Conservation (phyloP, 2,888 invertebrate genomes). For the Muscina levida region DNA sequence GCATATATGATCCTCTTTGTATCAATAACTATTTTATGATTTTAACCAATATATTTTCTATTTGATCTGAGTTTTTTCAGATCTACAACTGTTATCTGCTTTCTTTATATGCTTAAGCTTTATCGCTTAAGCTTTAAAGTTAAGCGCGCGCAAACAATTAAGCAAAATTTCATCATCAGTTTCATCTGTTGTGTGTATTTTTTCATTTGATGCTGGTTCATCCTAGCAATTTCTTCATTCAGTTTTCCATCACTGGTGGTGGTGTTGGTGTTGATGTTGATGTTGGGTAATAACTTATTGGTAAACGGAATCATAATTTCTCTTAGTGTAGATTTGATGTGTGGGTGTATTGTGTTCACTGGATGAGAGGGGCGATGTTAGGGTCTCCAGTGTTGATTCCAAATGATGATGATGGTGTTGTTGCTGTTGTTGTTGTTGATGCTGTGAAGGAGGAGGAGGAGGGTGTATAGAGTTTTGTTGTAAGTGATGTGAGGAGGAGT, state of each 20-base stretch:
- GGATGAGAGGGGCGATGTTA: conserved; percentile 65
- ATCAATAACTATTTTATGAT: too few relatives aligned
- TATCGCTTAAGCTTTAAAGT: too few relatives aligned
- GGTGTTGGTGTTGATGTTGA: not conserved
- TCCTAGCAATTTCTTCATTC: too few relatives aligned
- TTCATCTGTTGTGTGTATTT: not conserved
- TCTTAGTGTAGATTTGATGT: conserved; percentile 71
- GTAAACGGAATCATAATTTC: conserved; percentile 79
- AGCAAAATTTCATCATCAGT: not conserved
- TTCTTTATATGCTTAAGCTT: too few relatives aligned
- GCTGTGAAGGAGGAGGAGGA: conserved; percentile 47
- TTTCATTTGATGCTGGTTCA: not conserved
- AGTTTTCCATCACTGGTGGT: not conserved
- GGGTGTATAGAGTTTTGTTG: conserved; percentile 61
- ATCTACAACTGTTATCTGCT: too few relatives aligned
- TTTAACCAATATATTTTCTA: too few relatives aligned
- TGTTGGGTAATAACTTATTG: conserved; percentile 67
- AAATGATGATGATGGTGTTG: conserved; percentile 65
- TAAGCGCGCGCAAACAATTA: too few relatives aligned
- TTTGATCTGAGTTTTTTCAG: too few relatives aligned
- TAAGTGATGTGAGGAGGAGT: conserved; percentile 36
- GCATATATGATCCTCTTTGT: too few relatives aligned
- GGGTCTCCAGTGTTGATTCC: conserved; percentile 64
- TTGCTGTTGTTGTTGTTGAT: conserved; percentile 61
- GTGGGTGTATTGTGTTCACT: conserved; percentile 70